Evolutionary conservation across 1,140 invertebrate genomes (phyloP), one percentile per base, ranked within the genome.

Genomic region (Ladona fulva): DNA sequence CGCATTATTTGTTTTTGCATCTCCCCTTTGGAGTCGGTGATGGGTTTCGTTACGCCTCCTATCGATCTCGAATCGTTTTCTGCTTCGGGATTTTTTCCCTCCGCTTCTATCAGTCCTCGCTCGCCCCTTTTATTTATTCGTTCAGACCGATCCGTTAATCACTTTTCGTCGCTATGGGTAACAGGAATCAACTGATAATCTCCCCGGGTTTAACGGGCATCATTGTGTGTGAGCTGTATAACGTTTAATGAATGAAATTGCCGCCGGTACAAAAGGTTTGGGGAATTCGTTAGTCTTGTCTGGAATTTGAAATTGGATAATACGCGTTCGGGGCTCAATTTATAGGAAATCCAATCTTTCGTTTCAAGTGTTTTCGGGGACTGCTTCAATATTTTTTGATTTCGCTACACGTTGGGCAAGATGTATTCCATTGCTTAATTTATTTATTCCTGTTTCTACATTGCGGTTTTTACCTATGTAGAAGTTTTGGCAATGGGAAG

Each of bases 181-280:
- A 66, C 52, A 66, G 52, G 52, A 66, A 66, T 66, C 52, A 66
- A 66, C 52, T 66, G 52, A 66, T 66, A 66, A 66, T 66, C 52
- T 66, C 52, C 52, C 3, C 5, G 14, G 52, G 52, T 66, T 66
- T 66, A 19, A 66, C 52, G 52, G 3, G 52, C 52, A 66, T 66
- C 52, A 66, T 66, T 66, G 52, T 66, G 52, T 66, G 14, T 16
- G 52, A 66, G 52, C 52, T 22, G 52, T 66, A 12, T 66, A 66
- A 66, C 52, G 52, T 66, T 66, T 22, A 66, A 66, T 66, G 52
- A 66, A 66, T 66, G 52, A 66, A 66, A 66, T 66, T 66, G 52
- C n/a, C 52, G 52, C 14, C 52, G 52, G 52, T 66, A 66, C n/a
- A 66, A 66, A 66, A 66, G 14, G 52, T 66, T 66, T 66, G 16